Evolutionary conservation across 1,140 invertebrate species (phyloP).

Genomic region (Drosophila sulfurigaster): DNA sequence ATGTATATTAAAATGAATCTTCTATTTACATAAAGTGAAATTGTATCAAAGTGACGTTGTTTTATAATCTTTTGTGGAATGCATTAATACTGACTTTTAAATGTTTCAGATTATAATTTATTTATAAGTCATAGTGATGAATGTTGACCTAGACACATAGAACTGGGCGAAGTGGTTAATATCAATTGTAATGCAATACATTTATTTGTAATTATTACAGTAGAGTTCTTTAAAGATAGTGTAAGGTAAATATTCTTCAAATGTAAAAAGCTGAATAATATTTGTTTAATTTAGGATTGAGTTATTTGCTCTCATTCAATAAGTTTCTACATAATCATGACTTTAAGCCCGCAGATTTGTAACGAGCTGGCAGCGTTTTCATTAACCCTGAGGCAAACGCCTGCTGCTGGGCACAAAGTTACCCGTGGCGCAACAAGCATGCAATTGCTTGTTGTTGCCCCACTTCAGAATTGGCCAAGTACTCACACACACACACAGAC

Average conservation of each 20-base stretch:
- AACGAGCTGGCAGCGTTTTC: not conserved
- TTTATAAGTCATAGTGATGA: not conserved
- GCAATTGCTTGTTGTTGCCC: conserved; percentile 51
- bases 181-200: not conserved
- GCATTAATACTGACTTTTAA: not conserved
- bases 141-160: not conserved
- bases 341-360: not conserved
- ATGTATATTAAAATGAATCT: conserved; percentile 22
- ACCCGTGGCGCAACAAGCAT: conserved; percentile 68
- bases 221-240: too few relatives aligned
- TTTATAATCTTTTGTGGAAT: not conserved
- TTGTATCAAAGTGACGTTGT: not conserved
- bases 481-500: not conserved
- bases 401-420: not conserved
- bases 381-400: conserved; percentile 20
- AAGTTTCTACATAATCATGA: too few relatives aligned
- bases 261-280: not conserved
- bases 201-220: too few relatives aligned
- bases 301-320: too few relatives aligned
- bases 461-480: conserved; percentile 12
- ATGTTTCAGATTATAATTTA: not conserved
- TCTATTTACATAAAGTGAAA: conserved; percentile 1
- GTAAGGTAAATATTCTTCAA: not conserved
- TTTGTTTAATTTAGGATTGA: too few relatives aligned
- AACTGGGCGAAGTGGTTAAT: not conserved